Base-by-base conservation (phyloP, 2,113 vertebrate genomes). In the Excalfactoria chinensis region DNA sequence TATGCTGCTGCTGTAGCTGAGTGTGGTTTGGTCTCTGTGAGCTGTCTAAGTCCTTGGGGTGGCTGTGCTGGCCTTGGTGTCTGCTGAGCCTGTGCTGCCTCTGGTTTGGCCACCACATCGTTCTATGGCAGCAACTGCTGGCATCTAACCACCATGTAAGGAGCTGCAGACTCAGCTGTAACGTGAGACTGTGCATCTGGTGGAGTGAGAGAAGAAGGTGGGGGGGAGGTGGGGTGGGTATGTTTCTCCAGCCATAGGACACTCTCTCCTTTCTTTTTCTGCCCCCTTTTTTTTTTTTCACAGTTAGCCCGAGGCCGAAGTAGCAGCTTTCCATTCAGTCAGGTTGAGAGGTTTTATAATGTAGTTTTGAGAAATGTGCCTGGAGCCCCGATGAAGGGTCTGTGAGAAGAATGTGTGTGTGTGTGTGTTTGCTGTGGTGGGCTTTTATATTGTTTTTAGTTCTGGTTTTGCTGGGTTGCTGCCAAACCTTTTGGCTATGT, bases 31-130 rank as follows among this genome's bases (percentile, higher is more conserved):
- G 51, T 20, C 30, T 64, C 28, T 3, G 2, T 32, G 26, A 79
- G 13, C 51, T 1, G 0, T 40, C 32, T 5, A 4, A 80, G 44
- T 35, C 43, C 40, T n/a, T 0, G 5, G 58, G 30, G 67, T 43
- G 74, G 13, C 46, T 19, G 17, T 18, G 1, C 35, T 73, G 56
- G 8, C 11, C 55, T 69, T 63, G 68, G 34, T 58, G 41, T 37
- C 8, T 22, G 20, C 37, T 19, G 25, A 23, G 30, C 21, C 3
- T 0, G 0, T 2, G 2, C 25, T 48, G 8, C 26, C 19, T 2
- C 15, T 69, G 0, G 0, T n/a, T 74, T 3, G 1, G 51, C 35
- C 44, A 19, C 21, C 55, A 73, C 23, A 30, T 20, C 44, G 68
- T 25, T 41, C 46, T 53, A 28, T 32, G 37, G 16, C 64, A 37